Base-by-base conservation (phyloP, 2,797 vertebrate species). In the Chromis chromis region DNA sequence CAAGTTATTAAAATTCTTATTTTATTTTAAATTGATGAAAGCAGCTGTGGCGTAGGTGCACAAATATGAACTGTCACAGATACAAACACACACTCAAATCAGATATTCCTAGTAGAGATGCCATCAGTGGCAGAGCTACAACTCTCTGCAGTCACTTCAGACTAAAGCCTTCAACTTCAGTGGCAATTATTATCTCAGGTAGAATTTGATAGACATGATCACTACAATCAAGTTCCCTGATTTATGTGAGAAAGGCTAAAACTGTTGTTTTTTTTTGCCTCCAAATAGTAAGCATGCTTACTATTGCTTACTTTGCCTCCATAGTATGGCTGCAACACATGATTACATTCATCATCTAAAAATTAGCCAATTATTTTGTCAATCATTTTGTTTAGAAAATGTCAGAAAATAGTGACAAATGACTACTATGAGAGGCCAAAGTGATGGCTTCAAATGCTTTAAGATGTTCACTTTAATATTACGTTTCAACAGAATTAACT, bases 21-120 rank as follows among this genome's bases (percentile, higher is more conserved):
- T 86, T 74, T 48, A 70, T 81, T 81, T 84, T 57, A 80, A 82
- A 81, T 65, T 54, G 33, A 78, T 75, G 33, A 69, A 65, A 75
- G 63, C 58, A 50, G 78, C 61, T 2, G 0, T 28, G 44, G 71
- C 50, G 42, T 64, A 77, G 50, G 55, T 58, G 77, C 65, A 79
- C 68, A 71, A 77, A 65, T 48, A 76, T 4, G 1, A 60, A 46
- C 58, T 2, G 28, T 44, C 42, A 19, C 3, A 1, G n/a, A 63
- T 24, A 57, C 28, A 83, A 50, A 64, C 49, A 62, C 40, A 53
- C 59, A 50, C 33, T 31, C 24, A 57, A 58, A 62, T 66, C 33
- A 57, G 63, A 79, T 11, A 19, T 42, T 27, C 7, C 21, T 52
- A 36, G 58, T 9, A 6, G 44, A 66, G 58, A 50, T 60, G 21